Evolutionary conservation across 1,140 invertebrate species (phyloP).

Genomic region (Pachyrhynchus sulphureomaculatus): DNA sequence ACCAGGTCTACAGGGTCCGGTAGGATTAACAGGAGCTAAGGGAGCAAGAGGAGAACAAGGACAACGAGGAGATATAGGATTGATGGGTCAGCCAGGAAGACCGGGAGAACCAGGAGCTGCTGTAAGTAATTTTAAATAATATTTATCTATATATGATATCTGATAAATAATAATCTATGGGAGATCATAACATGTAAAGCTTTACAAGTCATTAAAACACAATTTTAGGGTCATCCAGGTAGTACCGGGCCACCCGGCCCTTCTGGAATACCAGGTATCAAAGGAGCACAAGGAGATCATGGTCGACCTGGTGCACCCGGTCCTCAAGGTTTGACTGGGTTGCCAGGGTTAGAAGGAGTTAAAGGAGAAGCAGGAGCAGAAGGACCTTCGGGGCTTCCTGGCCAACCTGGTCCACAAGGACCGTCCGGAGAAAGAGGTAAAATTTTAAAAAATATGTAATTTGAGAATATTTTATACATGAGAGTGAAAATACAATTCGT

Average conservation of each 20-base stretch:
- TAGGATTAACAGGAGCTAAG: conserved; percentile 71
- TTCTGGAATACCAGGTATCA: conserved; percentile 70
- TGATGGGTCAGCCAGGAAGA: conserved; percentile 69
- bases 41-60: conserved; percentile 75
- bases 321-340: conserved; percentile 67
- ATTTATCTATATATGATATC: background rate
- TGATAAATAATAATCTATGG: too few relatives aligned
- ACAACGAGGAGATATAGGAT: conserved; percentile 70
- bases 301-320: conserved; percentile 71
- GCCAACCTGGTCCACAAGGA: conserved; percentile 65
- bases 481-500: background rate
- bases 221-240: conserved; percentile 62
- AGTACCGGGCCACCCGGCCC: conserved; percentile 62
- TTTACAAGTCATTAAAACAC: background rate
- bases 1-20: conserved; percentile 61
- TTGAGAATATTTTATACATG: background rate
- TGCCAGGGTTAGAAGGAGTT: conserved; percentile 65
- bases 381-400: conserved; percentile 67
- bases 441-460: background rate
- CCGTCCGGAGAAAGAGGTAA: conserved; percentile 64
- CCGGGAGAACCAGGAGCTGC: conserved; percentile 69
- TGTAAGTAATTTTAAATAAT: conserved; percentile 52
- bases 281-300: conserved; percentile 70
- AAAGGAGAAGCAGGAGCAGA: conserved; percentile 71
- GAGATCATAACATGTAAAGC: too few relatives aligned